Evolutionary conservation across 2,888 invertebrate species (phyloP).

Genomic region (Drosophila siamana): DNA sequence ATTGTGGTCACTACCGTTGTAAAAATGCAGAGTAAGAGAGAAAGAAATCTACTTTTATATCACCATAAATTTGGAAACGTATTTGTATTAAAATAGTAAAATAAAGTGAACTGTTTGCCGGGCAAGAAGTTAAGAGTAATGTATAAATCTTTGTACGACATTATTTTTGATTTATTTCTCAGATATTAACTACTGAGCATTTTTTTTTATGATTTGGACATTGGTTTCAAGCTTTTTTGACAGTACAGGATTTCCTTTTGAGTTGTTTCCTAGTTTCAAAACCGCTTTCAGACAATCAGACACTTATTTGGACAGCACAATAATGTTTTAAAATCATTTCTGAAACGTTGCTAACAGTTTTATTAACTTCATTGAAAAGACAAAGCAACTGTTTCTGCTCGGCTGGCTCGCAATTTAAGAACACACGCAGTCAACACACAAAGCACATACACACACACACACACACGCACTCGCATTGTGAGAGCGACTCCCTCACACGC

Average conservation of each 20-base stretch:
- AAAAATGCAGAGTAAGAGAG: background rate
- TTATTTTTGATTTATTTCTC: no score
- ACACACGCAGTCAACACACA: background rate
- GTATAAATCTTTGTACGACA: no score
- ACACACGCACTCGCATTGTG: background rate
- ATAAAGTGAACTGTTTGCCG: no score
- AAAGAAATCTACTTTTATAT: no score
- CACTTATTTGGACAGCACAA: background rate
- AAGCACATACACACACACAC: background rate
- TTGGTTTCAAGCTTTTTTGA: no score
- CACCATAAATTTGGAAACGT: no score
- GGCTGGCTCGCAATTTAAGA: slow-evolving; percentile 35
- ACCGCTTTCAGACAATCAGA: background rate
- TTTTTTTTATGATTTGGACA: no score
- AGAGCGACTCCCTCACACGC: slow-evolving; percentile 4
- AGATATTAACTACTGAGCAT: no score
- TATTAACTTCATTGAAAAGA: slow-evolving; percentile 14
- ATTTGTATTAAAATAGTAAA: no score
- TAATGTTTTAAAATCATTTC: background rate
- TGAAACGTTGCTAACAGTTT: background rate
- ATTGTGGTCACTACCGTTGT: background rate
- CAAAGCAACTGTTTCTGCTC: slow-evolving; percentile 41
- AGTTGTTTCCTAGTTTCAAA: background rate
- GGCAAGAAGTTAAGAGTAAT: no score
- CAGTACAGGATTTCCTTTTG: background rate